phyloP scores from a whole-genome alignment of 2,888 invertebrate genomes.

The Scelioninae gen. 1 region DNA sequence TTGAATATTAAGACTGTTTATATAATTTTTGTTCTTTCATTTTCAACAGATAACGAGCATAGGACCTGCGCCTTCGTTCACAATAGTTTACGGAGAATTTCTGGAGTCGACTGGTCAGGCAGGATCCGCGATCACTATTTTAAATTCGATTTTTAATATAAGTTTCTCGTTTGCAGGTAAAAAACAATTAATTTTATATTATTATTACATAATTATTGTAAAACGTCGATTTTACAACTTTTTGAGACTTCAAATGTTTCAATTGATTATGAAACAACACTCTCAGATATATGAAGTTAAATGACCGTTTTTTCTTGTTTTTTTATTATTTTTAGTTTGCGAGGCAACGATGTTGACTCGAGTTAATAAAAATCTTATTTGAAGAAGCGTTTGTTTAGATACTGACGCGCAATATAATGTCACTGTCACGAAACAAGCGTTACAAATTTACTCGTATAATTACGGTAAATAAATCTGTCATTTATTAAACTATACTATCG shows the following conservation, averaged over 20 bases:
- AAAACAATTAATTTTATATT: neutral
- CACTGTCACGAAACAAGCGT: slow-evolving; percentile 17
- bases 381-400: slow-evolving; percentile 31
- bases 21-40: neutral
- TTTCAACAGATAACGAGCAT: slow-evolving; percentile 87
- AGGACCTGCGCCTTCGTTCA: slow-evolving; percentile 89
- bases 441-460: slow-evolving; percentile 37
- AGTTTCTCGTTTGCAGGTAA: slow-evolving; percentile 88
- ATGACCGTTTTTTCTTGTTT: no score
- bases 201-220: no score
- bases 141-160: slow-evolving; percentile 89
- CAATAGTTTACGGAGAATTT: slow-evolving; percentile 89
- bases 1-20: no score
- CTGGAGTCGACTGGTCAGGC: slow-evolving; percentile 88
- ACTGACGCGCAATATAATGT: slow-evolving; percentile 11
- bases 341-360: neutral
- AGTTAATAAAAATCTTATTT: slow-evolving; percentile 18
- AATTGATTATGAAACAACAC: no score
- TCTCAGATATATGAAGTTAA: no score
- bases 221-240: no score
- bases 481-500: slow-evolving; percentile 20
- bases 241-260: no score
- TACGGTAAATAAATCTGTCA: slow-evolving; percentile 31
- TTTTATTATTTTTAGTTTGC: neutral
- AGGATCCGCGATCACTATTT: slow-evolving; percentile 89